Conservation (phyloP, 2,113 vertebrate genomes). For the Vanacampus margaritifer region DNA sequence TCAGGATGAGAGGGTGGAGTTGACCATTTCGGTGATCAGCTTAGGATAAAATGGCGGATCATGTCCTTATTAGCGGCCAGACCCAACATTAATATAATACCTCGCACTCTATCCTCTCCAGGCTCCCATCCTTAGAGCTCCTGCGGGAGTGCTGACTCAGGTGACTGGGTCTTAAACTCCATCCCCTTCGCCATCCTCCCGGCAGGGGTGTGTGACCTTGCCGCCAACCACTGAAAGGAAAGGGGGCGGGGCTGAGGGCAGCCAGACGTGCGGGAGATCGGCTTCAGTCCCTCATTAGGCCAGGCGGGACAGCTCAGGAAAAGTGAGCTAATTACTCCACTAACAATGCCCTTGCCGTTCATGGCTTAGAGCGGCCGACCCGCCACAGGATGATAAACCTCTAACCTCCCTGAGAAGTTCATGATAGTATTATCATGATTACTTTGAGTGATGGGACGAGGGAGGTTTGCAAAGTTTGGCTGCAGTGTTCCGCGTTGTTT, state of each 20-base stretch:
- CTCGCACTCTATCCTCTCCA: conserved; percentile 19
- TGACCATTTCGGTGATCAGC: conserved; percentile 65
- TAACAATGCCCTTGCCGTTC: conserved; percentile 73
- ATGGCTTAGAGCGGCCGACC: conserved; percentile 66
- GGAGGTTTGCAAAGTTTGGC: conserved; percentile 35
- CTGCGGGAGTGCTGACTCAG: conserved; percentile 81
- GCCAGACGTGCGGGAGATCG: conserved; percentile 44
- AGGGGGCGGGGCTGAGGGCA: conserved; percentile 30
- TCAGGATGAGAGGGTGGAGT: conserved; percentile 48
- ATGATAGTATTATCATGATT: conserved; percentile 63
- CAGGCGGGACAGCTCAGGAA: conserved; percentile 65
- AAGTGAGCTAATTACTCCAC: conserved; percentile 74
- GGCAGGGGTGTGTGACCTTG: conserved; percentile 75
- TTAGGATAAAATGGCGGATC: conserved; percentile 61
- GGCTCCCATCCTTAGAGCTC: conserved; percentile 47
- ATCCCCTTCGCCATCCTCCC: conserved; percentile 33
- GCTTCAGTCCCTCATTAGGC: conserved; percentile 69
- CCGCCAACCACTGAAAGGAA: conserved; percentile 49
- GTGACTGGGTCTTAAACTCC: conserved; percentile 69
- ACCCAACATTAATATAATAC: conserved; percentile 22
- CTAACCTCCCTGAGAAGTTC: conserved; percentile 63
- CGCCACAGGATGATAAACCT: conserved; percentile 66
- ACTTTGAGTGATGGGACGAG: conserved; percentile 61
- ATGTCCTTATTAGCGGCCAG: conserved; percentile 69
- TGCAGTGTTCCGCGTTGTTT: conserved; percentile 20